phyloP scores from a whole-genome alignment of 2,888 invertebrate species.

The Dynastes grantii region DNA sequence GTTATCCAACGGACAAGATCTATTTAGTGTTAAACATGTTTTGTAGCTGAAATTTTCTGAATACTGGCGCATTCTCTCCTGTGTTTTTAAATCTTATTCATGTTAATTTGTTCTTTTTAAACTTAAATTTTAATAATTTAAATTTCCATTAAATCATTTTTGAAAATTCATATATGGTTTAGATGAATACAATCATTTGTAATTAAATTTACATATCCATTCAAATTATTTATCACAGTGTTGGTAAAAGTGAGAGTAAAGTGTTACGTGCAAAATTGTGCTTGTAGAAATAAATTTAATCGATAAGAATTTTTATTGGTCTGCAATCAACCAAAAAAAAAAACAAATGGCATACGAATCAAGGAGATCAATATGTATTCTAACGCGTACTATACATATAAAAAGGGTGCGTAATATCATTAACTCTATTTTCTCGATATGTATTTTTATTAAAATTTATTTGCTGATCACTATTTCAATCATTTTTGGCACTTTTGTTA shows the following conservation, averaged over 20 bases:
- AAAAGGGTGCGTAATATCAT: background rate
- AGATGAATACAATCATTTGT: constrained; percentile 41
- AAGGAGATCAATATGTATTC: constrained; percentile 33
- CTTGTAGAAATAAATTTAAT: background rate
- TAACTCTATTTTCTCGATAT: constrained; percentile 17
- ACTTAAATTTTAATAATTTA: constrained; percentile 49
- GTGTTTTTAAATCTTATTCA: constrained; percentile 24
- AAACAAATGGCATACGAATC: constrained; percentile 28
- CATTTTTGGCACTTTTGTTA: constrained; percentile 31
- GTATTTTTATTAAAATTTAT: constrained; percentile 27
- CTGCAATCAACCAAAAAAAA: constrained; percentile 13
- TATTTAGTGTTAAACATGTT: background rate
- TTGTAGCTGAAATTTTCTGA: constrained; percentile 57
- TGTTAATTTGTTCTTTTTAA: constrained; percentile 21
- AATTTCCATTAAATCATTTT: background rate
- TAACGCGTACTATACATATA: background rate
- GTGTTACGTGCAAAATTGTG: background rate
- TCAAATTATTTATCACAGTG: constrained; percentile 40
- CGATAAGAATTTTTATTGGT: background rate
- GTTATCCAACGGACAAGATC: background rate
- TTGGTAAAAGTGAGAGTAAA: constrained; percentile 21
- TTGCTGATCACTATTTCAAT: constrained; percentile 17
- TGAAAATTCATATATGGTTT: constrained; percentile 52
- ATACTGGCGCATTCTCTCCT: constrained; percentile 60
- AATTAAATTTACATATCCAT: constrained; percentile 11